These are phyloP conservation scores for Danio aesculapii DNA, from an alignment of 2,797 vertebrate genomes.

Conservation along the genomic window DNA sequence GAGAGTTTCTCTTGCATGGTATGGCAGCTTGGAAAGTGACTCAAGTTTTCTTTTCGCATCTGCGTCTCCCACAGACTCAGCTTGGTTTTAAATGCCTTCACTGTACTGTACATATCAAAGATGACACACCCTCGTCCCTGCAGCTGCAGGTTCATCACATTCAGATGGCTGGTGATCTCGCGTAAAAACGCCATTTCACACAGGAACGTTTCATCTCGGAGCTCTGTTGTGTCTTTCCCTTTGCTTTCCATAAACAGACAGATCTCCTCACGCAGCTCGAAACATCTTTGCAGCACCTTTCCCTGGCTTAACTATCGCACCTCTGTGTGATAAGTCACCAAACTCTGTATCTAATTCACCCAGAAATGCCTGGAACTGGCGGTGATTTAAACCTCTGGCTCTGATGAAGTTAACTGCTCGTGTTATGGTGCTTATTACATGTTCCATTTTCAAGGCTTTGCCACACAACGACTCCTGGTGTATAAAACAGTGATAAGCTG, in stretches of 20 bases:
- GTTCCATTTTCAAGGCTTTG: background rate
- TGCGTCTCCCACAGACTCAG: constrained; percentile 41
- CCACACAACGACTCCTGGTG: background rate
- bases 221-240: constrained; percentile 20
- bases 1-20: constrained; percentile 31
- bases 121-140: constrained; percentile 27
- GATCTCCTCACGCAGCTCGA: constrained; percentile 27
- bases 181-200: constrained; percentile 49
- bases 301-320: constrained; percentile 45
- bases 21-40: constrained; percentile 43
- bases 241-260: constrained; percentile 43
- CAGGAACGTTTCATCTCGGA: constrained; percentile 21
- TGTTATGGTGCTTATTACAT: background rate
- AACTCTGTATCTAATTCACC: background rate
- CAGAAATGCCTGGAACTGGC: background rate
- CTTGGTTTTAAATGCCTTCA: constrained; percentile 33
- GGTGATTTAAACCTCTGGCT: constrained; percentile 15
- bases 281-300: constrained; percentile 49
- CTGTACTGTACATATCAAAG: constrained; percentile 43
- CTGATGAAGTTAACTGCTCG: background rate
- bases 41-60: constrained; percentile 31
- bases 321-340: constrained; percentile 6
- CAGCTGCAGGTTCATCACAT: constrained; percentile 43
- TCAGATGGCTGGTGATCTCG: constrained; percentile 52
- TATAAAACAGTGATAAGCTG: background rate